Evolutionary conservation across 2,113 vertebrate genomes (phyloP).

Genomic region (Cavia porcellus): DNA sequence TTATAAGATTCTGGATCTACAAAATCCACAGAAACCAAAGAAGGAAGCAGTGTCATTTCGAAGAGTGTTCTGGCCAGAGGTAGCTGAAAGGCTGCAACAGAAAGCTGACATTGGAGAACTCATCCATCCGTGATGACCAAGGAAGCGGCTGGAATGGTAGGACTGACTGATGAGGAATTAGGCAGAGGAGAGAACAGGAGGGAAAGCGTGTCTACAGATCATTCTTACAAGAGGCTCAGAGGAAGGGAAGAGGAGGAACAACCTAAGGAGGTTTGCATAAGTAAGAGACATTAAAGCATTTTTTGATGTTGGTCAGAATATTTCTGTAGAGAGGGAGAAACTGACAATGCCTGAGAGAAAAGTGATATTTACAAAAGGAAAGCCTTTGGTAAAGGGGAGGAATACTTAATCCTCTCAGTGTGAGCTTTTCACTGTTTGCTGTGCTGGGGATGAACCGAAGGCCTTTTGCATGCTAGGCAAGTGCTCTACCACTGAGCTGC

Average conservation of each 20-base stretch:
- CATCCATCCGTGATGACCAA: not conserved
- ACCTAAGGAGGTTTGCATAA: conserved; percentile 15
- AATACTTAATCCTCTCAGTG: not conserved
- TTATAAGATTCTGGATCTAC: not conserved
- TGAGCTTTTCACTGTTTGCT: not conserved
- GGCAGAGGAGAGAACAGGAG: not conserved
- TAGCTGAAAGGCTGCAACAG: not conserved
- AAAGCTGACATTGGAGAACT: not conserved
- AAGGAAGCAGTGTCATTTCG: not conserved
- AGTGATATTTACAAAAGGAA: not conserved
- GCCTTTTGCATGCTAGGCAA: not conserved
- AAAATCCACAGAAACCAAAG: not conserved
- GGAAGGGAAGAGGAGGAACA: not conserved
- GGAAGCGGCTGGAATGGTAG: not conserved
- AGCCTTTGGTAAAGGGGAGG: not conserved
- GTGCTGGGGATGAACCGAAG: not conserved
- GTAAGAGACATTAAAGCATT: not conserved
- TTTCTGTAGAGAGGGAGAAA: not conserved
- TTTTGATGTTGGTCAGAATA: not conserved
- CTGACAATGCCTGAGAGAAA: not conserved
- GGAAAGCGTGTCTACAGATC: not conserved
- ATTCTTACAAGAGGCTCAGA: not conserved
- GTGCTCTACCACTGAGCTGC: not conserved
- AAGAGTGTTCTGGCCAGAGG: not conserved
- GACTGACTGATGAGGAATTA: not conserved